Evolutionary conservation across 92 coral and sea anemone genomes (phyloP), one percentile per base, ranked within the genome.

Genomic region (Palythoa caribaeorum): DNA sequence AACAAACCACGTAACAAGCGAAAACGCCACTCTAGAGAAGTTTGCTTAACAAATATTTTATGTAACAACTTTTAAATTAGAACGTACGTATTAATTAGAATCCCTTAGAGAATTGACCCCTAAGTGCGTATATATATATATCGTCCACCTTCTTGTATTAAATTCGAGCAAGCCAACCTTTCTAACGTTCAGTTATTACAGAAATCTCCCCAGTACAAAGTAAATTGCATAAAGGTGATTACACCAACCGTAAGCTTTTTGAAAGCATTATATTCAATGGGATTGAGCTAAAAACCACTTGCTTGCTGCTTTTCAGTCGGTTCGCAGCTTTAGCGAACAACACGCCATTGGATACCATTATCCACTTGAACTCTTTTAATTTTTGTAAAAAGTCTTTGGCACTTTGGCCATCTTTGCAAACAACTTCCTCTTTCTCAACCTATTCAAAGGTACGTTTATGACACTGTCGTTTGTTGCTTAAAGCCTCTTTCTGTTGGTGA

Each of bases 241-340:
- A 8, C 47, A 10, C 60, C 54, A 17, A 16, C 60, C 38, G 6
- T 76, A 40, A 44, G 79, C 79, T 50, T 76, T 50, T 47, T 19
- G 60, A 76, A 76, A 76, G 79, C 60, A 47, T 44, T 63, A 50
- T 12, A 48, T 76, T 76, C 79, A n/a, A 13, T 9, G 36, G 28
- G 37, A 76, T 15, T 12, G 37, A 4, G 28, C 48, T 76, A 2
- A 37, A 12, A 20, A 35, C 54, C 36, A 76, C 62, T 48, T 19
- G 6, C 60, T 19, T 74, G 79, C 28, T 3, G 48, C 51, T 55
- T 17, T 63, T 17, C 36, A 17, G 19, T 3, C 19, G 9, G 10
- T 63, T 6, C n/a, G 28, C n/a, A 17, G 70, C 9, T 3, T 63
- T 35, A 2, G 9, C 70, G 6, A 5, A 63, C 28, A n/a, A 16